Conservation (phyloP, 2,888 invertebrate genomes). For the Apotomis betuletana region DNA sequence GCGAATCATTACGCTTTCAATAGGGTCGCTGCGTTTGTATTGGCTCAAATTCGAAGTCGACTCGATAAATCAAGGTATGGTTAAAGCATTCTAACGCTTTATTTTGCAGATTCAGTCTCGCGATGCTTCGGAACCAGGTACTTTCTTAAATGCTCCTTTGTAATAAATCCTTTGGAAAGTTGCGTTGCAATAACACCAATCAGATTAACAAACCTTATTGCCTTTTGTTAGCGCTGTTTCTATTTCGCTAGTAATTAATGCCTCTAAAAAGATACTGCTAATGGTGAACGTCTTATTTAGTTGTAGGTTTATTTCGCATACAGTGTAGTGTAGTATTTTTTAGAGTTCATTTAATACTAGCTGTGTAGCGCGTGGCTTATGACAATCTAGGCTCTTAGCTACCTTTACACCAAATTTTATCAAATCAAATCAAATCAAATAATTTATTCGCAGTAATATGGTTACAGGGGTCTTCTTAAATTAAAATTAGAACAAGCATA, state of each 20-base stretch:
- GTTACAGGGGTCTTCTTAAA: too few relatives aligned
- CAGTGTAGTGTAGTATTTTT: too few relatives aligned
- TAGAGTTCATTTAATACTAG: too few relatives aligned
- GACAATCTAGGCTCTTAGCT: too few relatives aligned
- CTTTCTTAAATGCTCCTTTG: constrained; percentile 75
- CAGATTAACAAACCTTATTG: constrained; percentile 74
- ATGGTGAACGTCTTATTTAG: constrained; percentile 26
- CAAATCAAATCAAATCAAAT: too few relatives aligned
- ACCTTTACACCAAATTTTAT: too few relatives aligned
- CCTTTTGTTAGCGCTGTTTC: constrained; percentile 65
- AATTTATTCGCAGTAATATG: too few relatives aligned
- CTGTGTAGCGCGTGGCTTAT: too few relatives aligned
- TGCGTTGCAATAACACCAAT: constrained; percentile 77
- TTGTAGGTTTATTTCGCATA: constrained; percentile 3
- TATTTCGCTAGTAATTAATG: constrained; percentile 66
- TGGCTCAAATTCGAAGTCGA: constrained; percentile 50
- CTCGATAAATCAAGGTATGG: constrained; percentile 61
- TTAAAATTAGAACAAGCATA: too few relatives aligned
- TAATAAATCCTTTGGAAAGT: constrained; percentile 75
- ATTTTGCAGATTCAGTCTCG: constrained; percentile 70
- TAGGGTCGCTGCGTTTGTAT: constrained; percentile 55
- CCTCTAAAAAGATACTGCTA: constrained; percentile 18
- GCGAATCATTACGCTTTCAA: constrained; percentile 10
- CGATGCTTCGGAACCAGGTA: constrained; percentile 64
- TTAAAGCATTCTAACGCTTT: constrained; percentile 67